Evolutionary conservation across 1,140 invertebrate genomes (phyloP), one percentile per base, ranked within the genome.

Genomic region (Drosophila kohkoa): DNA sequence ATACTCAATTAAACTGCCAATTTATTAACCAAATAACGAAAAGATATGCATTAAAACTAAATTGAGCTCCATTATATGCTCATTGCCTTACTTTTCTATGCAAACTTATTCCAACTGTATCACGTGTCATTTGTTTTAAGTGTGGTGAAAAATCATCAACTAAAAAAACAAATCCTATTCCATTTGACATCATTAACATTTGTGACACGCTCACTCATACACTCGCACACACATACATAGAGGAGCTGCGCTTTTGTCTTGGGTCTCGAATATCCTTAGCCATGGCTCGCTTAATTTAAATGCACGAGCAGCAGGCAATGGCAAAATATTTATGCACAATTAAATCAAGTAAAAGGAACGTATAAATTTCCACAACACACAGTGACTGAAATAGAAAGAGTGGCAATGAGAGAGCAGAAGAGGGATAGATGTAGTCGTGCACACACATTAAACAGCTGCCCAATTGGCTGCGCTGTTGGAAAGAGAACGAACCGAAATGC

Each of bases 311-410:
- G 67, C 38, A 41, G 54, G 73, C 64, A 75, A 71, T 72, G 75
- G 57, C 54, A 86, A 89, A 90, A 90, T 90, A 90, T 90, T 89
- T 85, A 90, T 89, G 85, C 76, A 82, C 82, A 86, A 86, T 86
- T 86, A 88, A 87, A 88, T 88, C 83, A 87, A 88, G 72, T 70
- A 78, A 88, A 87, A 75, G 79, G 64, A 77, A 71, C 71, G 83
- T 79, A 88, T 86, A 83, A 82, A 88, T 83, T 79, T 79, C 57
- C 75, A 69, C 52, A 63, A 68, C 48, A 76, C 11, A 13, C 52
- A 28, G 8, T 45, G 45, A 41, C 43, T 13, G 32, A 38, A 15
- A 28, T 28, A 32, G 35, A 8, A 38, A 7, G 35, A 8, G 35
- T 38, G 35, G 10, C 10, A 25, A 10, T 2, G 35, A 55, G 20